Percentiles rank a stretch among this genome's conserved stretches.
These are phyloP conservation scores for Xestobium rufovillosum DNA, from an alignment of 2,888 invertebrate genomes.

Conservation along the genomic window DNA sequence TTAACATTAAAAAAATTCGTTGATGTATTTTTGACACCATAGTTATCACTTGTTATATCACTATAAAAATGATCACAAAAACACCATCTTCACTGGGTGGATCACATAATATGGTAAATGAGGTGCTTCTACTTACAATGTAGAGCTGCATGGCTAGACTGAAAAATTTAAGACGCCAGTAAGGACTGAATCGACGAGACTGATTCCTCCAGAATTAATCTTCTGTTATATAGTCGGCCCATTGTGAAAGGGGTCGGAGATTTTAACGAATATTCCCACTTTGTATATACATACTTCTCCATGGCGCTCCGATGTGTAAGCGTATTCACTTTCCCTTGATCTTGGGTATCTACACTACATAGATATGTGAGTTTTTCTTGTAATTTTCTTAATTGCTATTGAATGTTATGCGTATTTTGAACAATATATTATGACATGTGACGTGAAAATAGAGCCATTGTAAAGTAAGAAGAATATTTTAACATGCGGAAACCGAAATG, in stretches of 20 bases:
- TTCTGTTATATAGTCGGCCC: slow-evolving; percentile 29
- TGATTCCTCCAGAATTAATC: slow-evolving; percentile 23
- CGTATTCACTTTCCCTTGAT: slow-evolving; percentile 26
- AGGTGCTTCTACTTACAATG: slow-evolving; percentile 35
- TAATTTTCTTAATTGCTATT: no score
- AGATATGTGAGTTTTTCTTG: no score
- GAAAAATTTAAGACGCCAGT: slow-evolving; percentile 4
- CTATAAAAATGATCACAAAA: no score
- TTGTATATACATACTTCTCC: slow-evolving; percentile 11
- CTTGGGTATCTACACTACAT: slow-evolving; percentile 19
- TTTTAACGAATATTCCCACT: slow-evolving; percentile 19
- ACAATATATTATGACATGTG: no score
- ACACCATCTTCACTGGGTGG: slow-evolving; percentile 8
- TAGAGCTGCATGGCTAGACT: slow-evolving; percentile 28
- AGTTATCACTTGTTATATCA: slow-evolving; percentile 1
- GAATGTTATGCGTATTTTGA: no score
- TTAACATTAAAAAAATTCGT: slow-evolving; percentile 2
- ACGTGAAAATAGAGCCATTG: no score
- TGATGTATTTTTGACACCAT: slow-evolving; percentile 3
- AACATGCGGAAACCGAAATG: no score
- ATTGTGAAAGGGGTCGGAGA: slow-evolving; percentile 33
- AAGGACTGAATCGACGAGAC: slow-evolving; percentile 24
- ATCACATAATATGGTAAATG: no score
- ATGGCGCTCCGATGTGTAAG: neutral
- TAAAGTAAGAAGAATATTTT: no score